These are phyloP conservation scores for Leuciscus idus DNA, from an alignment of 2,113 vertebrate species.

Conservation along the genomic window DNA sequence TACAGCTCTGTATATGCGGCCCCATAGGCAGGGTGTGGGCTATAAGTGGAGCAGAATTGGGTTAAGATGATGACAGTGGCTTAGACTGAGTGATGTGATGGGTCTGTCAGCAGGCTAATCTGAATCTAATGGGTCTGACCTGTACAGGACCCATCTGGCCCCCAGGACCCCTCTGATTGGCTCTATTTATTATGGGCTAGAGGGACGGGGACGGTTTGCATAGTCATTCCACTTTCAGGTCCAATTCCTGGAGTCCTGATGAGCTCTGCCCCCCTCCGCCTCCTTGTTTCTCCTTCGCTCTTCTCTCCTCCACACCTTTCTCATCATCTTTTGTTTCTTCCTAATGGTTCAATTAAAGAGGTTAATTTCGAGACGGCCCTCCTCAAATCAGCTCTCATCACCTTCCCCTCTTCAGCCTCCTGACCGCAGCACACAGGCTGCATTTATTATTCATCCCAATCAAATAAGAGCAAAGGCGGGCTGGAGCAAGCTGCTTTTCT, in stretches of 20 bases:
- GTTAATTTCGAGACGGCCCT: constrained; percentile 82
- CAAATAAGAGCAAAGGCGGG: constrained; percentile 91
- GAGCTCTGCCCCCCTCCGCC: constrained; percentile 56
- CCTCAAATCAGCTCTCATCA: constrained; percentile 58
- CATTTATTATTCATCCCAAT: constrained; percentile 99
- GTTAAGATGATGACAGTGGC: constrained; percentile 76
- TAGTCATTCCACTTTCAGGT: constrained; percentile 71
- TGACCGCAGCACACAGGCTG: constrained; percentile 69
- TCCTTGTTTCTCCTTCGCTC: constrained; percentile 16
- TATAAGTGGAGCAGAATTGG: constrained; percentile 65
- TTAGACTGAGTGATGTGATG: constrained; percentile 70
- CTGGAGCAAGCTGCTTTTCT: constrained; percentile 91
- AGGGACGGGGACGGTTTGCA: constrained; percentile 65
- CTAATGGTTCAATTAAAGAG: constrained; percentile 83
- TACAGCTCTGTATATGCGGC: constrained; percentile 29
- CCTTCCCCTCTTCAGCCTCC: constrained; percentile 44
- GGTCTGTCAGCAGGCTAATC: constrained; percentile 77
- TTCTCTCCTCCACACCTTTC: constrained; percentile 51
- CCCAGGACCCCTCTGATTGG: constrained; percentile 76
- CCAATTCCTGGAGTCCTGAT: constrained; percentile 72
- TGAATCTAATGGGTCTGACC: constrained; percentile 81
- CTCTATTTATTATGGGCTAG: constrained; percentile 75
- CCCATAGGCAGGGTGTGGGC: background rate
- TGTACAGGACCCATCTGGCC: constrained; percentile 79
- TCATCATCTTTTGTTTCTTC: constrained; percentile 70